Evolutionary conservation across 1,140 invertebrate genomes (phyloP).

Genomic region (Caenorhabditis remanei): DNA sequence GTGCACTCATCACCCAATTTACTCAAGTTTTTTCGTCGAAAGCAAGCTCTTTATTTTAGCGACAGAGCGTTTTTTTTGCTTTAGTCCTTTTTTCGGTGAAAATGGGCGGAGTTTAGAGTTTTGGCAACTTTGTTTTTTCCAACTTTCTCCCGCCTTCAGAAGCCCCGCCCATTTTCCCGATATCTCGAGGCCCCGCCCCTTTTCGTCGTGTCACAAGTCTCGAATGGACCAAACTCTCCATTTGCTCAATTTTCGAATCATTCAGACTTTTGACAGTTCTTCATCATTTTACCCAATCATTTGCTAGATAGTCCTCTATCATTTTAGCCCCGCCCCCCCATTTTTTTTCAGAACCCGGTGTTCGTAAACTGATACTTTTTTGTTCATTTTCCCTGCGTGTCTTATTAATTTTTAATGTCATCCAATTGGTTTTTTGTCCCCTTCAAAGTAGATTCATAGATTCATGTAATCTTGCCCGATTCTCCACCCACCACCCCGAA

Average conservation of each 20-base stretch:
- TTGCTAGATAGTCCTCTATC: background rate
- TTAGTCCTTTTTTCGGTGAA: background rate
- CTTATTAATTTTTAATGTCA: background rate
- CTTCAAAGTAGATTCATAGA: slow-evolving; percentile 20
- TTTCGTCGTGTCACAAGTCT: slow-evolving; percentile 1
- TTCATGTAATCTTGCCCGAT: slow-evolving; percentile 33
- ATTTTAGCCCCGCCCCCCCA: slow-evolving; percentile 3
- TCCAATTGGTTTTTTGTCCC: background rate
- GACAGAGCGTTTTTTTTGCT: background rate
- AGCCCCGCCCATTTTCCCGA: slow-evolving; percentile 1
- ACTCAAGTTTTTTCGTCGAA: slow-evolving; percentile 15
- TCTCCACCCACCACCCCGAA: background rate
- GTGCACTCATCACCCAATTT: background rate
- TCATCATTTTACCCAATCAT: background rate
- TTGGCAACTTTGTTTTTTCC: background rate
- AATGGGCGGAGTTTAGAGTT: background rate
- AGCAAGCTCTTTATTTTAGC: too few species aligned
- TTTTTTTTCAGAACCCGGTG: slow-evolving; percentile 20
- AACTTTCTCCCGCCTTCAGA: background rate
- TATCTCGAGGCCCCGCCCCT: background rate
- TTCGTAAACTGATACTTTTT: slow-evolving; percentile 19
- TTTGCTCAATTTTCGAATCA: background rate
- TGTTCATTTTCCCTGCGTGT: slow-evolving; percentile 6
- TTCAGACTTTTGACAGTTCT: background rate
- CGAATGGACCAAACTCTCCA: background rate